These are phyloP conservation scores for Ammospiza nelsoni DNA, from an alignment of 2,113 vertebrate genomes.

Conservation along the genomic window DNA sequence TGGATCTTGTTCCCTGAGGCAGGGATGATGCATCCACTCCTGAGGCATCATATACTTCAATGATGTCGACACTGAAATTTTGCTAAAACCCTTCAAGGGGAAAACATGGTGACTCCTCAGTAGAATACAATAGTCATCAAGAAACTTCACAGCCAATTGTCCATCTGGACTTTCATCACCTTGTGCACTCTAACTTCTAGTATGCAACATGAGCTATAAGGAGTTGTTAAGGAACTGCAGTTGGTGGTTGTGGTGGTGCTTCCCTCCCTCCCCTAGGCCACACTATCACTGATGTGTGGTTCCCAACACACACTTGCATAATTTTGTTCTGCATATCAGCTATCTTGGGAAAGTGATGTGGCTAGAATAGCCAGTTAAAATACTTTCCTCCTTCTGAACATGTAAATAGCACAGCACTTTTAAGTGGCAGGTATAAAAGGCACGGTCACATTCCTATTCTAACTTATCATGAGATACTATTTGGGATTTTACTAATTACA, in stretches of 20 bases:
- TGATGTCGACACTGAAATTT: neutral
- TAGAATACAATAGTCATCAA: neutral
- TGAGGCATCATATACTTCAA: neutral
- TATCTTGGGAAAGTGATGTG: neutral
- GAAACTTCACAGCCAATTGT: neutral
- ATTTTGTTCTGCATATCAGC: neutral
- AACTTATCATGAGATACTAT: neutral
- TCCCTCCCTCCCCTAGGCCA: neutral
- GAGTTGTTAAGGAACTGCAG: neutral
- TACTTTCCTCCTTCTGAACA: neutral
- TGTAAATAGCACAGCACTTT: neutral
- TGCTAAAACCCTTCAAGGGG: neutral
- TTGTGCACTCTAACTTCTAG: neutral
- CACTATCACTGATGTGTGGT: accelerated
- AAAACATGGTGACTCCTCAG: neutral
- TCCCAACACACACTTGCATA: neutral
- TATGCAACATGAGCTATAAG: neutral
- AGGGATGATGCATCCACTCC: neutral
- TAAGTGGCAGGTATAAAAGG: neutral
- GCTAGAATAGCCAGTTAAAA: neutral
- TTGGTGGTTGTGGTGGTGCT: neutral
- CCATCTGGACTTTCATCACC: neutral
- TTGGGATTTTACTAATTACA: neutral
- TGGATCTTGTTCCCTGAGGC: neutral
- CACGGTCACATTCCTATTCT: neutral